phyloP scores from a whole-genome alignment of 92 coral and sea anemone species.

The Meandrina meandrites region DNA sequence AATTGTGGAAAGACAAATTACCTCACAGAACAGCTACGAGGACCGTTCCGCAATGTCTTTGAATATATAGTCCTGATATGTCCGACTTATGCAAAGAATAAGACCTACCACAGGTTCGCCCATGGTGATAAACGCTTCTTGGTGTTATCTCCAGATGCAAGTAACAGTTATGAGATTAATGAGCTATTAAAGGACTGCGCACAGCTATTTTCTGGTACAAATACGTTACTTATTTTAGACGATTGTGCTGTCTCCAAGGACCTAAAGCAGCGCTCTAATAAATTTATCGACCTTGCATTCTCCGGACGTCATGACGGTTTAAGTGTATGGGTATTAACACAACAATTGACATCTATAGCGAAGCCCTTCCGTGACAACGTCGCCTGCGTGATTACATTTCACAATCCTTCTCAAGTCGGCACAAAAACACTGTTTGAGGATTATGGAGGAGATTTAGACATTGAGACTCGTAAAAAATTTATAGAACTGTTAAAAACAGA shows the following conservation, averaged over 20 bases:
- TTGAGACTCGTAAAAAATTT: conserved; percentile 37
- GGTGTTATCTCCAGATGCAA: conserved; percentile 49
- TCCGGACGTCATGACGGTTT: conserved; percentile 43
- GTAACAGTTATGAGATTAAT: conserved; percentile 51
- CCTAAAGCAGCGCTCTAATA: conserved; percentile 49
- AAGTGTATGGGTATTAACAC: conserved; percentile 61
- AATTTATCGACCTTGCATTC: conserved; percentile 54
- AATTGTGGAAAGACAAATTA: conserved; percentile 39
- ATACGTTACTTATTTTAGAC: conserved; percentile 52
- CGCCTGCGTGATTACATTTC: conserved; percentile 56
- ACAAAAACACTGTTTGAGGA: conserved; percentile 65
- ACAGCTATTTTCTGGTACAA: conserved; percentile 49
- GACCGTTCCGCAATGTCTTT: conserved; percentile 24
- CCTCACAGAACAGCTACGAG: conserved; percentile 11
- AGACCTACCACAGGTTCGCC: conserved; percentile 23
- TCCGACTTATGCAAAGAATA: conserved; percentile 48
- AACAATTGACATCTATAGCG: conserved; percentile 45
- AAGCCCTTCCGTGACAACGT: conserved; percentile 48
- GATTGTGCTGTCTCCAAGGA: conserved; percentile 56
- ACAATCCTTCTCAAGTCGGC: conserved; percentile 50
- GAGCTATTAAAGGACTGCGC: conserved; percentile 36
- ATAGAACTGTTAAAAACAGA: conserved; percentile 34
- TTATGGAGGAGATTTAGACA: conserved; percentile 42
- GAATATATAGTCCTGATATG: conserved; percentile 36
- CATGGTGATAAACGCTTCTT: conserved; percentile 46